Evolutionary conservation across 2,888 invertebrate genomes (phyloP), one percentile per base, ranked within the genome.

Genomic region (Amphipoea lucens): DNA sequence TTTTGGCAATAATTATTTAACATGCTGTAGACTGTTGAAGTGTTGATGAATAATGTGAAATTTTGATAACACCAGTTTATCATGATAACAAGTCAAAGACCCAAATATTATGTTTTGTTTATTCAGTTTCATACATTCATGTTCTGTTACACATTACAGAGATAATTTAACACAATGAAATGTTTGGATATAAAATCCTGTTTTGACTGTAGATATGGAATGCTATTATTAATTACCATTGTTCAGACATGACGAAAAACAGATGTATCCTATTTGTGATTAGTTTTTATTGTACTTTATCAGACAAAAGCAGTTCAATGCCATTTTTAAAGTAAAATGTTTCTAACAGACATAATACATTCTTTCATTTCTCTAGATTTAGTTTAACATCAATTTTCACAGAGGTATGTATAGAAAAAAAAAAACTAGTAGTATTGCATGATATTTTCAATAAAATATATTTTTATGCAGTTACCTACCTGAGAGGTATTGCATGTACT

Each of bases 91-190:
- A 88, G 45, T 80, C 23, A 87, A 79, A 80, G 73, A 6, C 66
- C 42, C 42, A 54, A 48, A 23, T 77, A 60, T 79, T 81, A 62
- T 62, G 63, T 89, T 75, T 76, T 68, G 71, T 88, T 88, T 87
- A 97, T 89, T 96, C 97, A 85, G 97, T 95, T 94, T 74, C 57
- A 76, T 79, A 84, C 74, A 86, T 78, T 79, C 74, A 78, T 71
- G 51, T 80, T 74, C 74, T 77, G 77, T 83, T 86, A 85, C 65
- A 78, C 23, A 66, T 81, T 48, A 79, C 67, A 75, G 57, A 70
- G 78, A 82, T 86, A 72, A 76, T 62, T 51, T 68, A 73, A 82
- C 54, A 77, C 73, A 78, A 40, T 80, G 63, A 40, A 78, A 79
- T 81, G 76, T 83, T 80, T 68, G 42, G 77, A 79, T 74, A 82